Evolutionary conservation across 2,113 vertebrate species (phyloP).

Genomic region (Dinomys branickii): DNA sequence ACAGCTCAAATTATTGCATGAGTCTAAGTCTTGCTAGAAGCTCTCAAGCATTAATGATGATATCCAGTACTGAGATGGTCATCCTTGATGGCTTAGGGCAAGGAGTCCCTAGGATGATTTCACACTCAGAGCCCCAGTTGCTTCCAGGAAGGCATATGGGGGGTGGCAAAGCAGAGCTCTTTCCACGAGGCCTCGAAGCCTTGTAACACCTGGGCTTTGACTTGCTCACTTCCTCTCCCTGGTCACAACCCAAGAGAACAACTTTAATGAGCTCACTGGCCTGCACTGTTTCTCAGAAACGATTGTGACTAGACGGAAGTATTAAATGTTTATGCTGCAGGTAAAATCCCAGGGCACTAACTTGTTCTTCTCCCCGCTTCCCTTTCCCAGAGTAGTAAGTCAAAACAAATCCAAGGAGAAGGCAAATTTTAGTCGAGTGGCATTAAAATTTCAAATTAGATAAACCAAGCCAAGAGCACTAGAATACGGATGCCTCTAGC

Average conservation of each 20-base stretch:
- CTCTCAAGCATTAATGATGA: not conserved
- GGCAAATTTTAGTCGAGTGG: conserved; percentile 56
- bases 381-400: conserved; percentile 66
- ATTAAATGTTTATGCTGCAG: conserved; percentile 79
- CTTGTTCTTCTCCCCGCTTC: not conserved
- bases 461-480: conserved; percentile 72
- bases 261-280: conserved; percentile 80
- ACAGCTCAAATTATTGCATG: not conserved
- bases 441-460: conserved; percentile 81
- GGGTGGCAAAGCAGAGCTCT: conserved; percentile 74
- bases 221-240: conserved; percentile 77
- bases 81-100: not conserved
- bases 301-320: conserved; percentile 72
- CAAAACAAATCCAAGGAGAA: conserved; percentile 68
- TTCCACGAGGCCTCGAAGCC: conserved; percentile 76
- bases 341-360: conserved; percentile 68
- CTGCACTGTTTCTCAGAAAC: conserved; percentile 78
- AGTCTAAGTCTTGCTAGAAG: not conserved
- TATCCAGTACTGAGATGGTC: not conserved
- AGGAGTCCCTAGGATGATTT: not conserved
- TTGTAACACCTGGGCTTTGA: conserved; percentile 68
- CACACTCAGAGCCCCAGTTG: conserved; percentile 63
- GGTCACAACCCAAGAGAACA: conserved; percentile 79
- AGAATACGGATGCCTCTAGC: conserved; percentile 70
- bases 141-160: conserved; percentile 63